Base-by-base conservation (phyloP, 2,797 vertebrate genomes). In the Megaceryle alcyon region DNA sequence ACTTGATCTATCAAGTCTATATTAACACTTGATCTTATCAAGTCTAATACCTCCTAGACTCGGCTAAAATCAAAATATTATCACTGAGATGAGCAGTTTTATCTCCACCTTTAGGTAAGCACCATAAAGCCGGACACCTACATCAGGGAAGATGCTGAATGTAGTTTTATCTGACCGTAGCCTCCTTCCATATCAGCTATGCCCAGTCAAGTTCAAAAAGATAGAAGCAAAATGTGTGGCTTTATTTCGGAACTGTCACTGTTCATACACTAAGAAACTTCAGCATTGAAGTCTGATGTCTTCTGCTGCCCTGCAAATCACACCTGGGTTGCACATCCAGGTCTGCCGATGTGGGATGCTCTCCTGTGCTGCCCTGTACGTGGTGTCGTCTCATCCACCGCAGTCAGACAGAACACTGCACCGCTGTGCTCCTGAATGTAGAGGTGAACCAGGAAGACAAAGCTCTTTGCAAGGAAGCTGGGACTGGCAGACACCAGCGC, bases 301-400 rank as follows among this genome's bases (percentile, higher is more conserved):
- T 56, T 12, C 59, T 56, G 2, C 35, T 86, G 81, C 60, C 46
- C 70, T 35, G 29, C 72, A 33, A 15, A 29, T 28, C 56, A 25
- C 77, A 22, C 77, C 49, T 28, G 43, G 39, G 8, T 21, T 51
- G 54, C 17, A 20, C 8, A 17, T 12, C 7, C 8, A 20, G 33
- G 19, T 39, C 7, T 6, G 72, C 79, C 71, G 56, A 10, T 59
- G 35, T 2, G 15, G 49, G 49, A 20, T 39, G 90, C 69, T 68
- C 53, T 22, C 8, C 63, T 16, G 53, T 19, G 46, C 61, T 46
- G 9, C 2, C 25, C 28, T 7, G 20, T 5, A 11, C 0, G 0
- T 9, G 44, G 44, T 4, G 6, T 3, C 2, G 1, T 19, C 61
- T 35, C 93, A 18, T 2, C 7, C 7, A 6, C 49, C 44, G 43